phyloP scores from a whole-genome alignment of 2,888 invertebrate genomes.

The Synergus japonicus region DNA sequence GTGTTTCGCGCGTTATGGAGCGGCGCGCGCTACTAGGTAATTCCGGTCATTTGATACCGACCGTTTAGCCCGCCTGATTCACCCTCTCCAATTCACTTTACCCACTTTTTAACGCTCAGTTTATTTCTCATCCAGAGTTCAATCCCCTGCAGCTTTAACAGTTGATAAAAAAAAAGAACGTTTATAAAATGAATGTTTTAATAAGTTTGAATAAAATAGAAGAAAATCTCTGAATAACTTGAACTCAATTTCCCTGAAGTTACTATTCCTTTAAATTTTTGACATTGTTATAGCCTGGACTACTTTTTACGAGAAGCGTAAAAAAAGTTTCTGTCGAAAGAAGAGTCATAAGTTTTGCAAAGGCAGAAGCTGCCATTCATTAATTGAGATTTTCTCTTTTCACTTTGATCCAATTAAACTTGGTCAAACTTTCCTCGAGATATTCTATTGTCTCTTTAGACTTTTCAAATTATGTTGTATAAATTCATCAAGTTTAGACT shows the following conservation, averaged over 20 bases:
- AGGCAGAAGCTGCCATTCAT: background rate
- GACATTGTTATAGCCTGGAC: background rate
- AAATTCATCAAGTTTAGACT: background rate
- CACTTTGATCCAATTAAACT: conserved; percentile 20
- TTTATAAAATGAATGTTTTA: background rate
- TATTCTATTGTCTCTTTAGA: background rate
- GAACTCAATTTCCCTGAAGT: background rate
- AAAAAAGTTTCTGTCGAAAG: background rate
- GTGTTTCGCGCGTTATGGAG: conserved; percentile 57
- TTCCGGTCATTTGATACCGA: conserved; percentile 47
- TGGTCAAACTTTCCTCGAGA: background rate
- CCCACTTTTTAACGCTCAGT: conserved; percentile 7
- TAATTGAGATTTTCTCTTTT: background rate
- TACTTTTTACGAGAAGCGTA: background rate
- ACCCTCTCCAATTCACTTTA: conserved; percentile 18
- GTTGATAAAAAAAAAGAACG: background rate
- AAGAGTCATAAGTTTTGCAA: conserved; percentile 19
- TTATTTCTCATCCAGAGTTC: conserved; percentile 6
- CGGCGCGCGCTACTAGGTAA: conserved; percentile 50
- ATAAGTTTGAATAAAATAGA: background rate
- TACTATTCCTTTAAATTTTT: background rate
- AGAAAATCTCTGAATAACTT: background rate
- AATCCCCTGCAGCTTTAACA: background rate
- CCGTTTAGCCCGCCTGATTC: conserved; percentile 36
- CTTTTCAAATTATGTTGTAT: background rate